Base-by-base conservation (phyloP, 1,140 invertebrate genomes). In the Saccostrea echinata region DNA sequence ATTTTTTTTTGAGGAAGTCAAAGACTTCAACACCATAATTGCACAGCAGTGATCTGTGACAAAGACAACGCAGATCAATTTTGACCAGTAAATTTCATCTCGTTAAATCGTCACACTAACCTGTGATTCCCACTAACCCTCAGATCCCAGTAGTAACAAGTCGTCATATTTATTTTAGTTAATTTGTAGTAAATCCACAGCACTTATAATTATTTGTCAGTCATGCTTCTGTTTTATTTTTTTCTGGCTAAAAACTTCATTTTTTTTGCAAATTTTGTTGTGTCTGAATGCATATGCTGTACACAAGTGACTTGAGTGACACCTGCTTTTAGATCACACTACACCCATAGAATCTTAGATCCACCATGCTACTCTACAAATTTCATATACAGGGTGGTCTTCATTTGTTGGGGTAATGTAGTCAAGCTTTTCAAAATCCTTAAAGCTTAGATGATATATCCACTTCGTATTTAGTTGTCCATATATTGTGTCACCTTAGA, bases 221-320 rank as follows among this genome's bases (percentile, higher is more conserved):
- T 76, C 68, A 76, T 76, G 68, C 68, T 76, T 76, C 30, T 33
- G 30, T 30, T 76, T 76, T 76, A 43, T 1, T 43, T 43, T 43
- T 43, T 43, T 43, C 43, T 43, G 43, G 43, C 43, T 43, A 43
- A 43, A 43, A 43, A 43, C 43, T 43, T 43, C 43, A 43, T 43
- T 43, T 43, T 43, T 76, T 76, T 76, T 76, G 68, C 68, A 76
- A 30, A 76, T 76, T 76, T 33, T 76, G 68, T 76, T 76, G 68
- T 76, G 68, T 76, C 68, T 76, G 68, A 76, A 76, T 76, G 68
- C 68, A 76, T 35, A 76, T 76, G 27, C 68, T 76, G 27, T 76
- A 76, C 68, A 76, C 68, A 33, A 33, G 68, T 76, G 24, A 33
- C 18, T n/a, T 61, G 55, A 76, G 68, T 76, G 68, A 76, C 3